phyloP scores from a whole-genome alignment of 1,140 invertebrate species.

The Bursaphelenchus mucronatus region DNA sequence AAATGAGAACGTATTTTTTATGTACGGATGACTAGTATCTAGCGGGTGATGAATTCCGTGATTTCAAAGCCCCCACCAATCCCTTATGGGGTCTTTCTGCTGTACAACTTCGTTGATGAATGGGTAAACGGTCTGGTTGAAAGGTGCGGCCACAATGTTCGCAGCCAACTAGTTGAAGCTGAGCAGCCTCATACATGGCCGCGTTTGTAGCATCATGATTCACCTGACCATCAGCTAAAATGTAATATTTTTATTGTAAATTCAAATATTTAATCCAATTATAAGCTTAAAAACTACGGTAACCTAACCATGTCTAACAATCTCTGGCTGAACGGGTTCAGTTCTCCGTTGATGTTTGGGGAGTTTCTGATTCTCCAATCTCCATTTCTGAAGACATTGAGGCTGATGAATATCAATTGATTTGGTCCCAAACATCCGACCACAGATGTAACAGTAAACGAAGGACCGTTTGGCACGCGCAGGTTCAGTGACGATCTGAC shows the following conservation, averaged over 20 bases:
- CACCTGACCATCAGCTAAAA: slow-evolving; percentile 61
- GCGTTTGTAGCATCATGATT: slow-evolving; percentile 65
- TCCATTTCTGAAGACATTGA: slow-evolving; percentile 74
- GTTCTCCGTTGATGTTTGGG: slow-evolving; percentile 66
- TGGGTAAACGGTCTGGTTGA: slow-evolving; percentile 68
- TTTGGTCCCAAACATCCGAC: slow-evolving; percentile 71
- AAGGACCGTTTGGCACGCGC: slow-evolving; percentile 42
- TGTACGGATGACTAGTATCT: too few species aligned
- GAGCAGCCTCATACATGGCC: slow-evolving; percentile 67
- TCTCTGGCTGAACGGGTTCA: slow-evolving; percentile 68
- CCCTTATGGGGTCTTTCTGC: slow-evolving; percentile 49
- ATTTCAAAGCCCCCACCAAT: slow-evolving; percentile 3
- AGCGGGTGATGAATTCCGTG: slow-evolving; percentile 5
- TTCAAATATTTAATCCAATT: background rate
- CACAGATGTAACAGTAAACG: slow-evolving; percentile 73
- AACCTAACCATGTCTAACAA: slow-evolving; percentile 62
- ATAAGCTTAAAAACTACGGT: slow-evolving; percentile 7
- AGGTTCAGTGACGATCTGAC: slow-evolving; percentile 10
- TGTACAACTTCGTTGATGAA: slow-evolving; percentile 70
- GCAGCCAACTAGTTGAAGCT: slow-evolving; percentile 68
- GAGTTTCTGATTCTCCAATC: slow-evolving; percentile 69
- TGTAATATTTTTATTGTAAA: slow-evolving; percentile 1
- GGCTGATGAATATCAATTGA: slow-evolving; percentile 74
- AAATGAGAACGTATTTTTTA: too few species aligned
- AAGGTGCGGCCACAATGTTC: slow-evolving; percentile 70